Conservation (phyloP, 1,140 invertebrate genomes). For the Coptotermes formosanus region DNA sequence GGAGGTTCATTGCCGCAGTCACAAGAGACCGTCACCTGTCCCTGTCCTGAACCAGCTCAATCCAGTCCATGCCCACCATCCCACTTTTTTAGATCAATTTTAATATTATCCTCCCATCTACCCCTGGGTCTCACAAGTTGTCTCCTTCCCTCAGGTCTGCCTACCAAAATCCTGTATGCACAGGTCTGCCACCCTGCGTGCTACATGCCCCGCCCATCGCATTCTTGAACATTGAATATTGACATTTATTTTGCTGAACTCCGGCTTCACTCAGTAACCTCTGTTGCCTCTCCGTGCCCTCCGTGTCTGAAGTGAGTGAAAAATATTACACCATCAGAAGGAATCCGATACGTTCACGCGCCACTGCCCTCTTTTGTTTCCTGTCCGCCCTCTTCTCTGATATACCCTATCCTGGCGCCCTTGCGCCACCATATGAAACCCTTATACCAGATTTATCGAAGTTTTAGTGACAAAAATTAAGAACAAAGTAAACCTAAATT, state of each 20-base stretch:
- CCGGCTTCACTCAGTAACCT: neutral
- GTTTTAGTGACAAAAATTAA: neutral
- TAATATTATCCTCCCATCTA: too few species aligned
- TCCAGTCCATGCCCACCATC: too few species aligned
- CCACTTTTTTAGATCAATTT: too few species aligned
- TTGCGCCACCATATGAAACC: neutral
- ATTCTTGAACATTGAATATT: too few species aligned
- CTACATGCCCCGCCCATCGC: too few species aligned
- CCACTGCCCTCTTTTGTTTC: neutral
- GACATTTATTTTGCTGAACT: neutral
- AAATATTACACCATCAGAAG: slow-evolving; percentile 14
- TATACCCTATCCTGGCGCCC: neutral
- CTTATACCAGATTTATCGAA: neutral
- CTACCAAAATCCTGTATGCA: too few species aligned
- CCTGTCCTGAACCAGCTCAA: too few species aligned
- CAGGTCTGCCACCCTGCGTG: too few species aligned
- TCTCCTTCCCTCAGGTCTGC: too few species aligned
- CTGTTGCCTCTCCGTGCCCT: neutral
- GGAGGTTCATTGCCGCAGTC: too few species aligned
- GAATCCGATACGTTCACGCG: neutral
- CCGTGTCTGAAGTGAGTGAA: neutral
- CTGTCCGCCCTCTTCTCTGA: neutral
- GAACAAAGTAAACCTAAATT: neutral
- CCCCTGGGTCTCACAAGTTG: too few species aligned
- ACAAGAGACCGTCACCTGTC: too few species aligned